These are phyloP conservation scores for Loris lydekkerianus DNA, from an alignment of 2,797 vertebrate species.

Conservation along the genomic window DNA sequence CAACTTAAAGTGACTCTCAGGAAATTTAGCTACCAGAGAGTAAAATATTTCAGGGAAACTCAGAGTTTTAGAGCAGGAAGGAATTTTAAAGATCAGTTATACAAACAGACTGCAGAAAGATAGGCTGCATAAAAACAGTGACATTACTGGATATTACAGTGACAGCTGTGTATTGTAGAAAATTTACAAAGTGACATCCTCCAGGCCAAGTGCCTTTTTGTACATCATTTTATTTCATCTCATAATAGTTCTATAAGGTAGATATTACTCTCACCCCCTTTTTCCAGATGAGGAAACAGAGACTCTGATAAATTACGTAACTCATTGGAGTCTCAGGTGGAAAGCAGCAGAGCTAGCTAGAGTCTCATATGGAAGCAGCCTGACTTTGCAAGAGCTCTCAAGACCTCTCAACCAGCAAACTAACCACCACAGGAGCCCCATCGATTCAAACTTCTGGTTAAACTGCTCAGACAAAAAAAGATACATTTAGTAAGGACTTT, in stretches of 20 bases:
- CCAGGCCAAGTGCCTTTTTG: neutral
- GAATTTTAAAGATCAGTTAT: neutral
- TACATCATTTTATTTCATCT: neutral
- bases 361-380: neutral
- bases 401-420: neutral
- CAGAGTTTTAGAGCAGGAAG: neutral
- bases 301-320: neutral
- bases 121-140: neutral
- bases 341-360: neutral
- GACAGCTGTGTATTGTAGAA: neutral
- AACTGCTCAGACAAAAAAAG: constrained; percentile 6
- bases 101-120: neutral
- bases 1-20: neutral
- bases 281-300: constrained; percentile 42
- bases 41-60: neutral
- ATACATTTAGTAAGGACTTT: neutral
- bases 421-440: neutral
- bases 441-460: neutral
- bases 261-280: neutral
- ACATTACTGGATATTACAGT: neutral
- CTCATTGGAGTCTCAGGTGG: neutral
- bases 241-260: neutral
- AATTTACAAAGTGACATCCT: neutral
- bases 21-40: constrained; percentile 40
- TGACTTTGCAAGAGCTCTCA: neutral